Evolutionary conservation across 2,888 invertebrate genomes (phyloP), one percentile per base, ranked within the genome.

Genomic region (Trichogramma dendrolimi): DNA sequence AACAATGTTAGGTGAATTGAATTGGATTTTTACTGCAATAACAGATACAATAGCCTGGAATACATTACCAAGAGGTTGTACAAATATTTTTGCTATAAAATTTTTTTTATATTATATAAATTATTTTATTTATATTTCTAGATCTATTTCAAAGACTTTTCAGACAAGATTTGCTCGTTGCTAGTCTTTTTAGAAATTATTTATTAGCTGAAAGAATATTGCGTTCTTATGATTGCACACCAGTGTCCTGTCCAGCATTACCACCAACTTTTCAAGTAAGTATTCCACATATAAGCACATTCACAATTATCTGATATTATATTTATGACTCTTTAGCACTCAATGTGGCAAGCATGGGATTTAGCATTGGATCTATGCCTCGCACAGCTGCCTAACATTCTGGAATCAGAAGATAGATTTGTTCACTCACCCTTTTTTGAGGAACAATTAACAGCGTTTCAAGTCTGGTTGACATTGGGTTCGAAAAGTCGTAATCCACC

Each of bases 31-130:
- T 82, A 99, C 99, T 3, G 98, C 99, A 51, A 96, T 99, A 71
- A 99, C 99, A 0, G 99, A 99, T 80, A 99, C 99, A 7, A 98
- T 99, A 75, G 99, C 99, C 1, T 99, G 98, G 98, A 96, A 96
- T 78, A 92, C 92, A 49, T 83, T 99, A 72, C 94, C 96, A 4
- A 85, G 92, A 83, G 88, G 88, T 87, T 53, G 14, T 42, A 50
- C 47, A 47, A 10, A 11, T n/a, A 39, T 50, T 8, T 49, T 6
- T 39, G 2, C 2, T 8, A 27, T 58, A 27, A 14, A 42, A 48
- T 56, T 58, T 54, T 27, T 49, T 57, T 55, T 41, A 7, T 41
- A n/a, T 11, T 42, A 53, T 48, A 14, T 6, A 46, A 46, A 47
- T 48, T 39, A 43, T 27, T 57, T 39, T 41, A 7, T 55, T 48